Evolutionary conservation across 2,797 vertebrate genomes (phyloP).

Genomic region (Acanthurus lineatus): DNA sequence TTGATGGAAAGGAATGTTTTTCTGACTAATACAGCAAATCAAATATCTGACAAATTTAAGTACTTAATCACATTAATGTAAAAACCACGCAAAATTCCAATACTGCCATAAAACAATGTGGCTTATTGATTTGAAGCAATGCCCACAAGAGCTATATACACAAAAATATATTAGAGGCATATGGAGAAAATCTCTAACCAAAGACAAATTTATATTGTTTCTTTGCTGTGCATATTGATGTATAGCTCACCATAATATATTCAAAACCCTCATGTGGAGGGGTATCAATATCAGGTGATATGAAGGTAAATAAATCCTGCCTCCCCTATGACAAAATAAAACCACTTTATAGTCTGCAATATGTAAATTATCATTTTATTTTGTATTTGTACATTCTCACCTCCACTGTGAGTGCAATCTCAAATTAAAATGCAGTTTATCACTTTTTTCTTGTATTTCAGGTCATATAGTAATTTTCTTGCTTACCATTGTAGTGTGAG

Average conservation of each 20-base stretch:
- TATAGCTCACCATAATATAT: not conserved
- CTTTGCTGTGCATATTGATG: not conserved
- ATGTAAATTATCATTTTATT: not conserved
- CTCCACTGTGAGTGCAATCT: too few species aligned
- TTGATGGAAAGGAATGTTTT: conserved; percentile 8
- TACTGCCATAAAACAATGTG: conserved; percentile 35
- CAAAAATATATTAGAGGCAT: conserved; percentile 8
- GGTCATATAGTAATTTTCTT: not conserved
- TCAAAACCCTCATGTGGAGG: not conserved
- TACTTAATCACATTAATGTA: conserved; percentile 35
- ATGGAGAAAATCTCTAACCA: not conserved
- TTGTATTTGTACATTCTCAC: not conserved
- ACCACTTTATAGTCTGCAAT: not conserved
- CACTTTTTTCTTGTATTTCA: not conserved
- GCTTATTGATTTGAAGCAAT: conserved; percentile 34
- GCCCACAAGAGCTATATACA: not conserved
- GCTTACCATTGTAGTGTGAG: not conserved
- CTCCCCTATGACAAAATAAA: conserved; percentile 3
- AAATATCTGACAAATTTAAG: conserved; percentile 44
- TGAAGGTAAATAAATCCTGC: not conserved
- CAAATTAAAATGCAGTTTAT: too few species aligned
- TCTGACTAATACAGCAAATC: conserved; percentile 22
- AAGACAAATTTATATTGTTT: not conserved
- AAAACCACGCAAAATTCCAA: conserved; percentile 33
- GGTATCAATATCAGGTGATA: not conserved